Evolutionary conservation across 2,797 vertebrate species (phyloP).

Genomic region (Austrolebias charrua): DNA sequence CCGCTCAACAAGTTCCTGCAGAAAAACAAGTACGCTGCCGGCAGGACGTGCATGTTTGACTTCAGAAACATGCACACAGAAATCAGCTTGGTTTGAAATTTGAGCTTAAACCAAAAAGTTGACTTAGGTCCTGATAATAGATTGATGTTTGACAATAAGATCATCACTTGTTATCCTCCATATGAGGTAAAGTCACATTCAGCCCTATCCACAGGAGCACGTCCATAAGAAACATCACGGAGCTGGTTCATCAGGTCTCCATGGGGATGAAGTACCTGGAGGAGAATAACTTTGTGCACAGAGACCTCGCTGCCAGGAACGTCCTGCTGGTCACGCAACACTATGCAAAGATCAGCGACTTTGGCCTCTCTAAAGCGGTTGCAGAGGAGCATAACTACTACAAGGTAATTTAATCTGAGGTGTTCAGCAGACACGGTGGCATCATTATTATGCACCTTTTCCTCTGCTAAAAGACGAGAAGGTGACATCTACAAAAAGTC

Average conservation of each 20-base stretch:
- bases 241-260: slow-evolving; percentile 94
- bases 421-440: too few species aligned
- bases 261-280: slow-evolving; percentile 99
- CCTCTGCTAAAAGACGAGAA: too few species aligned
- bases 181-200: background rate
- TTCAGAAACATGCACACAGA: background rate
- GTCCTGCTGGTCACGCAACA: slow-evolving; percentile 96
- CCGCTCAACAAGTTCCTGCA: slow-evolving; percentile 92
- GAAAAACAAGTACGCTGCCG: slow-evolving; percentile 83
- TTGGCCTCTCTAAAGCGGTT: slow-evolving; percentile 95
- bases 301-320: slow-evolving; percentile 94
- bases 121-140: too few species aligned
- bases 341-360: slow-evolving; percentile 99
- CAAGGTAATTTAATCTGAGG: slow-evolving; percentile 49
- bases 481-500: too few species aligned
- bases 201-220: slow-evolving; percentile 77
- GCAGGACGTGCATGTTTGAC: background rate
- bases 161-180: too few species aligned
- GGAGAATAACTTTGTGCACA: slow-evolving; percentile 94
- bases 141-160: too few species aligned
- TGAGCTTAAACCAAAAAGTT: too few species aligned
- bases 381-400: slow-evolving; percentile 87
- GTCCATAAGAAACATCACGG: slow-evolving; percentile 89
- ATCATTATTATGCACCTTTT: too few species aligned
- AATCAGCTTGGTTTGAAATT: background rate